Evolutionary conservation across 2,797 vertebrate genomes (phyloP).

Genomic region (Philypnodon macrostomus): DNA sequence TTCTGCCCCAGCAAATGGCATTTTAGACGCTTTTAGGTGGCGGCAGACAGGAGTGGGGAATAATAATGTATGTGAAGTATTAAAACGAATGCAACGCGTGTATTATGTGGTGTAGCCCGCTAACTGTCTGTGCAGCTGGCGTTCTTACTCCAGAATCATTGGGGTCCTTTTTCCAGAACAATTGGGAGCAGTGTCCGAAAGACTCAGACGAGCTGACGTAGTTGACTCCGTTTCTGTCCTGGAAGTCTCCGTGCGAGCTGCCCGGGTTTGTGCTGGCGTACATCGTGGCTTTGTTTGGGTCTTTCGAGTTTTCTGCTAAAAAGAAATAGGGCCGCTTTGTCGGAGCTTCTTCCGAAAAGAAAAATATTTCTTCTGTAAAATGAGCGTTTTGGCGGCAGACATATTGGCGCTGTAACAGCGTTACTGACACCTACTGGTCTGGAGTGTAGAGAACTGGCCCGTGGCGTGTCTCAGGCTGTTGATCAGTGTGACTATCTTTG

Average conservation of each 20-base stretch:
- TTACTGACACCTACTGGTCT: constrained; percentile 48
- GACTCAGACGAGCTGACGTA: constrained; percentile 74
- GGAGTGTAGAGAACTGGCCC: constrained; percentile 35
- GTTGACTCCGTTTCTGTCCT: constrained; percentile 73
- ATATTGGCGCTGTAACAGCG: not conserved
- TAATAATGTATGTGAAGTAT: not conserved
- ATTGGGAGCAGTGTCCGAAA: constrained; percentile 75
- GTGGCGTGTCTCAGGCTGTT: too few species aligned
- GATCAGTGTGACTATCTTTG: too few species aligned
- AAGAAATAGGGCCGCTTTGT: constrained; percentile 71
- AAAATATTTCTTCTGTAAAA: constrained; percentile 70
- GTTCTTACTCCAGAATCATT: constrained; percentile 77
- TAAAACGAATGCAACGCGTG: not conserved
- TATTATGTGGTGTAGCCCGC: constrained; percentile 16
- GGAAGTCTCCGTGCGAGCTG: constrained; percentile 72
- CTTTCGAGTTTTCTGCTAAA: constrained; percentile 48
- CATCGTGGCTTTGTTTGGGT: constrained; percentile 55
- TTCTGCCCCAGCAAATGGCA: not conserved
- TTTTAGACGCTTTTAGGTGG: not conserved
- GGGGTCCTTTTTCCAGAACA: constrained; percentile 78
- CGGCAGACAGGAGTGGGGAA: not conserved
- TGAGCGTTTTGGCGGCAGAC: constrained; percentile 67
- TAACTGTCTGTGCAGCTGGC: constrained; percentile 46
- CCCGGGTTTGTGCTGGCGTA: constrained; percentile 72
- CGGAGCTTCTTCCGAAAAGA: constrained; percentile 72